These are phyloP conservation scores for Acipenser oxyrinchus DNA, from an alignment of 2,797 vertebrate genomes.

Conservation along the genomic window DNA sequence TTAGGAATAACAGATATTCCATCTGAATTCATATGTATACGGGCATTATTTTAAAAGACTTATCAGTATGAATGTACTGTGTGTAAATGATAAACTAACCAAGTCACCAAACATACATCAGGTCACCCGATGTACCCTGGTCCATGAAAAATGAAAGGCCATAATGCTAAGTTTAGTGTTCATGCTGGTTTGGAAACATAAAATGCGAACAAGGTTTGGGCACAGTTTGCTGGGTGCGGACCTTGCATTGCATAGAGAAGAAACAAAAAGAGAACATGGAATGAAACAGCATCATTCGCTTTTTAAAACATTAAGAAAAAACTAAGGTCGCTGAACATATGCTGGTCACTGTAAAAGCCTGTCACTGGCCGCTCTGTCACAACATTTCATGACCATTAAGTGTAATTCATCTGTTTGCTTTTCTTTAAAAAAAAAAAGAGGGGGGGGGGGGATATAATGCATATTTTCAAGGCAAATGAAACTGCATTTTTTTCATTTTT, in stretches of 20 bases:
- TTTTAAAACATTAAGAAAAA: not conserved
- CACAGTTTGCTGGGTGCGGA: not conserved
- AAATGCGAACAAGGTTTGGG: not conserved
- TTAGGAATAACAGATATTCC: not conserved
- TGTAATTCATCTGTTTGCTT: slow-evolving; percentile 6
- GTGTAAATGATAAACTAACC: no score
- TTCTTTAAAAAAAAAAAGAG: no score
- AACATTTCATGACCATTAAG: slow-evolving; percentile 4
- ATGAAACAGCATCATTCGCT: slow-evolving; percentile 19
- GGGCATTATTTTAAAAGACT: no score
- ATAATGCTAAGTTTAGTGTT: no score
- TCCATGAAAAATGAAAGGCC: no score
- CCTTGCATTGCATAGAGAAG: not conserved
- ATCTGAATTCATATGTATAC: not conserved
- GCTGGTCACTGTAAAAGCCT: no score
- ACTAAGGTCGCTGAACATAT: no score
- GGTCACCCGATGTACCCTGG: no score
- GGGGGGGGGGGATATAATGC: slow-evolving; percentile 49
- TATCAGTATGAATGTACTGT: no score
- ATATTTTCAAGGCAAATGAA: slow-evolving; percentile 65
- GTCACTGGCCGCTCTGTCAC: slow-evolving; percentile 18
- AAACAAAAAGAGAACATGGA: not conserved
- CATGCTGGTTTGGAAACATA: no score
- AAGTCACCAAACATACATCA: no score
- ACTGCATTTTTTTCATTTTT: slow-evolving; percentile 40